phyloP scores from a whole-genome alignment of 2,888 invertebrate genomes.

The Limnephilus lunatus region DNA sequence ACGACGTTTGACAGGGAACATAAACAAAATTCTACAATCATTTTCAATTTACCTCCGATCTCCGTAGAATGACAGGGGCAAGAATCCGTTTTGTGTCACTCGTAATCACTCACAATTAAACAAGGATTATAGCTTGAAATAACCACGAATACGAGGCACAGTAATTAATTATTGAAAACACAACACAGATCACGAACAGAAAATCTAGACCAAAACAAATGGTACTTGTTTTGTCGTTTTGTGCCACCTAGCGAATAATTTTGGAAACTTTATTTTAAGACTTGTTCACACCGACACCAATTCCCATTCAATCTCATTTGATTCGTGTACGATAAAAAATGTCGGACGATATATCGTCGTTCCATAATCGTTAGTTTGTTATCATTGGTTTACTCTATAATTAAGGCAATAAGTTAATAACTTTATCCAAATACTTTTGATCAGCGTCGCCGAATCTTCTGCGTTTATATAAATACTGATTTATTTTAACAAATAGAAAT shows the following conservation, averaged over 20 bases:
- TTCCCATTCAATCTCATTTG: neutral
- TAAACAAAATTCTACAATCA: neutral
- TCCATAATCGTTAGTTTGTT: no score
- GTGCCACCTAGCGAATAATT: constrained; percentile 27
- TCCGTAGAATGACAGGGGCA: constrained; percentile 22
- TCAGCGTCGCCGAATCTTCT: no score
- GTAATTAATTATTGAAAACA: constrained; percentile 38
- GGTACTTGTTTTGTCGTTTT: neutral
- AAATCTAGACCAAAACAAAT: constrained; percentile 44
- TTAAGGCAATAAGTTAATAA: no score
- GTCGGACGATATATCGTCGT: no score
- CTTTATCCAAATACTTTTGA: no score
- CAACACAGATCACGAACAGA: constrained; percentile 26
- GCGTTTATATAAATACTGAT: no score
- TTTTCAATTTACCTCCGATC: constrained; percentile 9
- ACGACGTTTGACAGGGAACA: neutral
- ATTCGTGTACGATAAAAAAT: neutral
- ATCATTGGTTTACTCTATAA: no score
- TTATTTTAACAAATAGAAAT: no score
- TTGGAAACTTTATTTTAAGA: neutral
- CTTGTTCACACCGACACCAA: neutral
- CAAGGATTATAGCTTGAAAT: neutral
- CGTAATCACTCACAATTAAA: neutral
- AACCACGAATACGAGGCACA: neutral
- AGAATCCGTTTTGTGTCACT: neutral